These are phyloP conservation scores for Rallus limicola DNA, from an alignment of 2,113 vertebrate species.

Conservation along the genomic window DNA sequence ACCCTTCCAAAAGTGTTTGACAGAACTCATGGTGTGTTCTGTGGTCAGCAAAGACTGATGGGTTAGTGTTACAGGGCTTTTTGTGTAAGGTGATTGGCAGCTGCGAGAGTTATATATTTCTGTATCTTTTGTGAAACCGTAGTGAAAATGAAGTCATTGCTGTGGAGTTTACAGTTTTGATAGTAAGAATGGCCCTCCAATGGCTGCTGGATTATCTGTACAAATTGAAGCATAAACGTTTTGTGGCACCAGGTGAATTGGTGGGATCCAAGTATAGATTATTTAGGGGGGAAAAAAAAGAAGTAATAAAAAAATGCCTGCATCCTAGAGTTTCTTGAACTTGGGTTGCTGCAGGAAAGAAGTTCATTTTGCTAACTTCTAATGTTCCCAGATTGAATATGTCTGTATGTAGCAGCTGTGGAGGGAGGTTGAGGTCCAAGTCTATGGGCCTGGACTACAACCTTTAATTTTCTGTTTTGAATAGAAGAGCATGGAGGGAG, in stretches of 20 bases:
- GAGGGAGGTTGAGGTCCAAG: background rate
- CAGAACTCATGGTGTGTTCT: background rate
- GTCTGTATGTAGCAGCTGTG: background rate
- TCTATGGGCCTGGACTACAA: background rate
- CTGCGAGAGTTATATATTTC: background rate
- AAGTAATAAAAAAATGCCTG: background rate
- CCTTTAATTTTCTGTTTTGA: background rate
- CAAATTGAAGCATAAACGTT: slow-evolving; percentile 37
- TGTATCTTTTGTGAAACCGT: background rate
- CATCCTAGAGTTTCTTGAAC: background rate
- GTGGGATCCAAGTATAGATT: slow-evolving; percentile 16
- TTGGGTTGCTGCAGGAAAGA: background rate
- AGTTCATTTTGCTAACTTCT: slow-evolving; percentile 12
- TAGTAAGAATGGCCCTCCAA: slow-evolving; percentile 8
- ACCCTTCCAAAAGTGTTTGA: background rate
- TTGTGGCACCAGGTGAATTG: slow-evolving; percentile 18
- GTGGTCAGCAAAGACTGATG: background rate
- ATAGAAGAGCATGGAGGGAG: background rate
- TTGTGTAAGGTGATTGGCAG: background rate
- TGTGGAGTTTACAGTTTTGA: slow-evolving; percentile 38
- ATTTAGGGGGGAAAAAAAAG: background rate
- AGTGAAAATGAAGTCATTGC: slow-evolving; percentile 35
- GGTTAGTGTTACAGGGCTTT: background rate
- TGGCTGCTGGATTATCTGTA: slow-evolving; percentile 13
- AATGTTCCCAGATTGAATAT: background rate